Evolutionary conservation across 2,797 vertebrate genomes (phyloP).

Genomic region (Schizothorax lantsangensis): DNA sequence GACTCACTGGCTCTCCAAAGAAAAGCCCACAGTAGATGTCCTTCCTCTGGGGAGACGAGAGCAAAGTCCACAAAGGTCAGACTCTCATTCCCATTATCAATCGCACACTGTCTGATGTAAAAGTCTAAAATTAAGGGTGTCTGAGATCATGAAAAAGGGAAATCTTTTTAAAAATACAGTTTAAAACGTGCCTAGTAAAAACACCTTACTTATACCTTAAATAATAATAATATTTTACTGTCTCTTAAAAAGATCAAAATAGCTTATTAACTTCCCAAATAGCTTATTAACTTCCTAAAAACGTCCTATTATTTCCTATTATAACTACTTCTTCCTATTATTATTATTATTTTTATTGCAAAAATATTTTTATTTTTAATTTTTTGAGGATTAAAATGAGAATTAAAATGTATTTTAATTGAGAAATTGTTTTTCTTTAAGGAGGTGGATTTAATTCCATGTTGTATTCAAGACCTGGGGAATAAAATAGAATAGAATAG

Average conservation of each 20-base stretch:
- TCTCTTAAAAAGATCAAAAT: no score
- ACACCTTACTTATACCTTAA: neutral
- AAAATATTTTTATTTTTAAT: no score
- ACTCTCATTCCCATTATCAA: constrained; percentile 42
- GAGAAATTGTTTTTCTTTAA: neutral
- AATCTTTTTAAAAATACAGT: constrained; percentile 14
- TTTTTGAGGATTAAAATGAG: no score
- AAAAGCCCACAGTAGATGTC: constrained; percentile 50
- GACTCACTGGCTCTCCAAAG: constrained; percentile 59
- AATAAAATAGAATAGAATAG: neutral
- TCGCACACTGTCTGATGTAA: constrained; percentile 44
- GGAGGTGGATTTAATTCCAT: neutral
- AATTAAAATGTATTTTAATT: no score
- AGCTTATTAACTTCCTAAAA: no score
- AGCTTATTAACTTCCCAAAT: no score
- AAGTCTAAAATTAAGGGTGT: constrained; percentile 35
- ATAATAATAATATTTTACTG: neutral
- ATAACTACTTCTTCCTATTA: no score
- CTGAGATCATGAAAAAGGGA: constrained; percentile 23
- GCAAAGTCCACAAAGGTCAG: constrained; percentile 59
- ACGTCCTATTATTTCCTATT: no score
- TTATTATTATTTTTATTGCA: no score
- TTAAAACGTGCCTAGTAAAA: neutral
- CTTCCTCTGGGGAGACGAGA: constrained; percentile 48
- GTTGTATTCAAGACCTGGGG: neutral